These are phyloP conservation scores for Pitta sordida DNA, from an alignment of 2,113 vertebrate species.

Conservation along the genomic window DNA sequence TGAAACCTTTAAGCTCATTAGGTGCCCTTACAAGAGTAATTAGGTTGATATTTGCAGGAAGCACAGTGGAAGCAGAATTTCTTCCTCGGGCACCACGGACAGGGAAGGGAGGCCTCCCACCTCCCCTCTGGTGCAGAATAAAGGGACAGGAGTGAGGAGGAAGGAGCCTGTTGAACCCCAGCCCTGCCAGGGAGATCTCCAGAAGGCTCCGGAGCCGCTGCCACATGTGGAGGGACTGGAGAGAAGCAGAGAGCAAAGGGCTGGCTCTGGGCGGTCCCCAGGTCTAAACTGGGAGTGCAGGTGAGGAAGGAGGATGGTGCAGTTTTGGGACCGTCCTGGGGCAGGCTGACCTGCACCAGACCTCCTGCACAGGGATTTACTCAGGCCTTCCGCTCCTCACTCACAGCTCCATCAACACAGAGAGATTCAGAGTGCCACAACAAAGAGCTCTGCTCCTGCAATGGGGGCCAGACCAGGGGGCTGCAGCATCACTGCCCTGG, in stretches of 20 bases:
- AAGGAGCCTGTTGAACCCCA: not conserved
- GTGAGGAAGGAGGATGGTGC: not conserved
- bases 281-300: not conserved
- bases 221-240: not conserved
- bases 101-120: not conserved
- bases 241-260: not conserved
- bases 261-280: not conserved
- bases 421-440: not conserved
- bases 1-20: slow-evolving; percentile 39
- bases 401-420: fast-evolving
- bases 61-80: not conserved
- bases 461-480: fast-evolving
- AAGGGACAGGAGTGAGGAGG: not conserved
- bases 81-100: not conserved
- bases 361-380: not conserved
- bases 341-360: not conserved
- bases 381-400: not conserved
- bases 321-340: not conserved
- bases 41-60: not conserved
- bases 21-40: not conserved
- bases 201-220: not conserved
- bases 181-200: not conserved
- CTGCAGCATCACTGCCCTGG: not conserved
- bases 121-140: not conserved
- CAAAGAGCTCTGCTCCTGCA: fast-evolving